Evolutionary conservation across 2,113 vertebrate species (phyloP).

Genomic region (Petaurus breviceps): DNA sequence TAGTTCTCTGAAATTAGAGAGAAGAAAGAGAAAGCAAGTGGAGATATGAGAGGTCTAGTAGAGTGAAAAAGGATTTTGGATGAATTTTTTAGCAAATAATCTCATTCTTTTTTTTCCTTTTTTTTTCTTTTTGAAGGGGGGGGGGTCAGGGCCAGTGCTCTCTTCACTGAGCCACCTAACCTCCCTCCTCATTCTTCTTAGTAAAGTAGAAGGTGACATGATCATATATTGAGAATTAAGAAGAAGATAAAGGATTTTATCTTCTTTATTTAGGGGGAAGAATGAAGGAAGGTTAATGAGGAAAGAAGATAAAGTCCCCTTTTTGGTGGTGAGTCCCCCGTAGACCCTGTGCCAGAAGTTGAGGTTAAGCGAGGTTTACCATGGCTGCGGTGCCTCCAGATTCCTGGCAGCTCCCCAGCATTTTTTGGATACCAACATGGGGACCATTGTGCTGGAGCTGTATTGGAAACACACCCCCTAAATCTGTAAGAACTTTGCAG

Average conservation of each 20-base stretch:
- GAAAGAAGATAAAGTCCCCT: not conserved
- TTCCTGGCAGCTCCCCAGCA: too few relatives aligned
- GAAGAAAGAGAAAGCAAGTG: not conserved
- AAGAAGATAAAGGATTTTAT: not conserved
- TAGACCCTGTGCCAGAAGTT: too few relatives aligned
- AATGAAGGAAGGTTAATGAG: not conserved
- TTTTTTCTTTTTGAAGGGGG: too few relatives aligned
- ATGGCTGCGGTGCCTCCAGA: too few relatives aligned
- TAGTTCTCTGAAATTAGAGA: not conserved
- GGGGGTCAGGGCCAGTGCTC: too few relatives aligned
- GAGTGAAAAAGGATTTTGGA: not conserved
- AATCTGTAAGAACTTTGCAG: constrained; percentile 96
- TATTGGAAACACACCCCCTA: constrained; percentile 96
- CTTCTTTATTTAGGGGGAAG: not conserved
- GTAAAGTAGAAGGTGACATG: not conserved
- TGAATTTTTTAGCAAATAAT: not conserved
- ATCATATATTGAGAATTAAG: not conserved
- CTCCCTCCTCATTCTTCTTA: not conserved
- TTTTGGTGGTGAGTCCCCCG: too few relatives aligned
- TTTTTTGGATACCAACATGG: constrained; percentile 83
- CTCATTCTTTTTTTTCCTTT: not conserved
- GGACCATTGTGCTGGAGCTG: constrained; percentile 90
- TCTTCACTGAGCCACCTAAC: too few relatives aligned
- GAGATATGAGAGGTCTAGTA: not conserved
- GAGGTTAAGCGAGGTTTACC: too few relatives aligned